Percentiles rank a stretch among this genome's conserved stretches.
Conservation (phyloP, 2,888 invertebrate genomes). For the Stenolophus ochropezus region DNA sequence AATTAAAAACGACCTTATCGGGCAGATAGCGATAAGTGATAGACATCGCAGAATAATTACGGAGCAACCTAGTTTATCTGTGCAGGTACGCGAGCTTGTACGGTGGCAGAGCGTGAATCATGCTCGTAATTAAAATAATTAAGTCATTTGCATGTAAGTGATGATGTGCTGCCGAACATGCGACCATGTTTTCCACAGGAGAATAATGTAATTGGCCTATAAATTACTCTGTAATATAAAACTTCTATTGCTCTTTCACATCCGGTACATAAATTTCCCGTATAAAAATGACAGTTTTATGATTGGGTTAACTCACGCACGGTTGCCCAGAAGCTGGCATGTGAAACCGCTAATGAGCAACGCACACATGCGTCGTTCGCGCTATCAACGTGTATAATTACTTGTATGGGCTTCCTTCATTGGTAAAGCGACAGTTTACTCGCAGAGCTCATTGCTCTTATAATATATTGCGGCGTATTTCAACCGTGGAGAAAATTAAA, state of each 20-base stretch:
- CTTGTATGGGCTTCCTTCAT: slow-evolving; percentile 46
- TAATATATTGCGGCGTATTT: slow-evolving; percentile 39
- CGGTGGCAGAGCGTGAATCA: slow-evolving; percentile 56
- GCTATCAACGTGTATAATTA: slow-evolving; percentile 31
- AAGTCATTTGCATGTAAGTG: slow-evolving; percentile 59
- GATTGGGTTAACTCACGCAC: slow-evolving; percentile 59
- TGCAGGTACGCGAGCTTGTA: not conserved
- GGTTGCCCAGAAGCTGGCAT: slow-evolving; percentile 51
- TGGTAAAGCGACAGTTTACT: slow-evolving; percentile 49
- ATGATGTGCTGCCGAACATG: slow-evolving; percentile 59
- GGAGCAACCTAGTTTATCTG: slow-evolving; percentile 27
- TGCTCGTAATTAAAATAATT: slow-evolving; percentile 60
- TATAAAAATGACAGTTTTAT: slow-evolving; percentile 61
- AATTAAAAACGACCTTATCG: slow-evolving; percentile 13
- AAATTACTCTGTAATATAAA: slow-evolving; percentile 60
- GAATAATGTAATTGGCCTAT: slow-evolving; percentile 61
- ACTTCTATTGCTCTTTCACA: slow-evolving; percentile 60
- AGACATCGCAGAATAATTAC: slow-evolving; percentile 33
- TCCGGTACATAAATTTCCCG: slow-evolving; percentile 59
- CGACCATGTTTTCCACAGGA: slow-evolving; percentile 50
- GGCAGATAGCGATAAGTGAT: slow-evolving; percentile 21
- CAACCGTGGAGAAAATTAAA: slow-evolving; percentile 37
- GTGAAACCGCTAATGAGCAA: slow-evolving; percentile 59
- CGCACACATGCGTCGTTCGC: slow-evolving; percentile 25
- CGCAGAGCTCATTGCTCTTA: not conserved